Evolutionary conservation across 2,113 vertebrate genomes (phyloP), one percentile per base, ranked within the genome.

Genomic region (Abramis brama): DNA sequence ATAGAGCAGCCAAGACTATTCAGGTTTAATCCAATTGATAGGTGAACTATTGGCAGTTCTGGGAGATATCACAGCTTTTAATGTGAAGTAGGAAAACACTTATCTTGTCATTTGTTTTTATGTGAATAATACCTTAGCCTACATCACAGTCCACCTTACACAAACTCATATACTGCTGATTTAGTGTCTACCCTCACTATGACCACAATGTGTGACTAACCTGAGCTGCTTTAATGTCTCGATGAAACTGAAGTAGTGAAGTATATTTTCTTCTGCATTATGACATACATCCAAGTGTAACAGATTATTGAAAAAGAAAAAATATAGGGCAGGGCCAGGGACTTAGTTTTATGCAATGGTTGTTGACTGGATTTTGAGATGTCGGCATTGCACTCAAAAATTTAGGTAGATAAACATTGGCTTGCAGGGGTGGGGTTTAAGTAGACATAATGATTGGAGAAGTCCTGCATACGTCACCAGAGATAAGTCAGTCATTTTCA

Each of bases 71-170:
- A n/a, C 36, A 23, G 19, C 17, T 70, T 39, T 71, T 71, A 71
- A 71, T 71, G 36, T 71, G 68, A 19, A 39, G 36, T 36, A 71
- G 68, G 68, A 71, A 21, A 11, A 71, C 9, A 71, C 36, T 43
- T 71, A 71, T 71, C 68, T 39, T 71, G 39, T 73, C 21, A 3
- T 73, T 73, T 73, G 39, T 73, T 74, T 74, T 47, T 47, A 47
- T 74, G 39, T 62, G 39, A 25, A 4, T 74, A 47, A 45, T 11
- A 1, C 43, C 36, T 45, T 39, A 43, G 15, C 68, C 33, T 21
- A 39, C 21, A 71, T 25, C 39, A 74, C 70, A 73, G 5, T 43
- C 21, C 36, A 23, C 36, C 36, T 73, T 36, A 43, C 36, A 23
- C 39, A n/a, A 47, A 10, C 9, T 71, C 2, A 11, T 36, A 71